phyloP scores from a whole-genome alignment of 2,888 invertebrate species.

The Drosophila imparisetae region DNA sequence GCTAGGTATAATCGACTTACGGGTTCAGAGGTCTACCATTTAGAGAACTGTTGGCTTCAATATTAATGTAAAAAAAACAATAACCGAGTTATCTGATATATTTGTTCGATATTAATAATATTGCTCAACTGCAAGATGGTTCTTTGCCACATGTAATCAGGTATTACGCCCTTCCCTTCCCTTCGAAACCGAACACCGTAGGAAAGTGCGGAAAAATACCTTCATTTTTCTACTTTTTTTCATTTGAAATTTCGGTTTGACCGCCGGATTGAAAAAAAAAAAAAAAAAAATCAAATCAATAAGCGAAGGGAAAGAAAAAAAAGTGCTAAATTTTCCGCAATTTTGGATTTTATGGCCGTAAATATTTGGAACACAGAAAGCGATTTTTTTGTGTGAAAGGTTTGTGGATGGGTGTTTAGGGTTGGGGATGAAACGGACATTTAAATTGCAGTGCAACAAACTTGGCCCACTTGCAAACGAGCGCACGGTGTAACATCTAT shows the following conservation, averaged over 20 bases:
- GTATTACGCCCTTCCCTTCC: not conserved
- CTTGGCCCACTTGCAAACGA: conserved; percentile 39
- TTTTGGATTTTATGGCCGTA: not conserved
- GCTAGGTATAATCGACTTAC: too few relatives aligned
- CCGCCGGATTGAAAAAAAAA: not conserved
- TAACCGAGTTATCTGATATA: not conserved
- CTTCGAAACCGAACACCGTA: not conserved
- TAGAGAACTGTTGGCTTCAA: not conserved
- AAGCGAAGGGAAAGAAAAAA: not conserved
- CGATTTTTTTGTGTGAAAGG: not conserved
- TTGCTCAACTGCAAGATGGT: too few relatives aligned
- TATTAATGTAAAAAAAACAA: not conserved
- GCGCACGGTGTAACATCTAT: conserved; percentile 11
- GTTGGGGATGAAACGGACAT: not conserved
- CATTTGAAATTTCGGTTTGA: not conserved
- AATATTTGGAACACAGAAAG: not conserved
- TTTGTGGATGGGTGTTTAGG: not conserved
- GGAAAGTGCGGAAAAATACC: not conserved
- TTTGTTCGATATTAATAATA: not conserved
- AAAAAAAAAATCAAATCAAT: not conserved
- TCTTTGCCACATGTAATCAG: too few relatives aligned
- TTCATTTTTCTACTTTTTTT: not conserved
- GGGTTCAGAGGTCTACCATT: too few relatives aligned
- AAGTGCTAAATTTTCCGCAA: not conserved
- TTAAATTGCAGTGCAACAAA: conserved; percentile 17